These are phyloP conservation scores for Perca schrenkii DNA, from an alignment of 2,113 vertebrate species.

Conservation along the genomic window DNA sequence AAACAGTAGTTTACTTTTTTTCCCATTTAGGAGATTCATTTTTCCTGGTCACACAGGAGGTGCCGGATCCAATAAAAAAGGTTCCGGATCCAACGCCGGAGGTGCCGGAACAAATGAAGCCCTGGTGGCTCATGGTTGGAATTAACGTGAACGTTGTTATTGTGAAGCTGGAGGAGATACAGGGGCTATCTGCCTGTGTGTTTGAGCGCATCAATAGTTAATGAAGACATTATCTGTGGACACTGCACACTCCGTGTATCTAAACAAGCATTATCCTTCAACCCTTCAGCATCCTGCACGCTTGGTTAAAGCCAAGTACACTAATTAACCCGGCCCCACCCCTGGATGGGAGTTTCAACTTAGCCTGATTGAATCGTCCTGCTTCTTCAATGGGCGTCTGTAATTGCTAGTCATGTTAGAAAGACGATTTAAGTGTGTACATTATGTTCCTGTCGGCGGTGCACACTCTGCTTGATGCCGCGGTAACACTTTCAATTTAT, in stretches of 20 bases:
- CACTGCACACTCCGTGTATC: conserved; percentile 57
- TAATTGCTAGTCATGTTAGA: conserved; percentile 79
- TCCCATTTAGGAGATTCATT: too few species aligned
- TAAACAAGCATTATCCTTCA: conserved; percentile 81
- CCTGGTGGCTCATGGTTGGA: too few species aligned
- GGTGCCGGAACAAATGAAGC: too few species aligned
- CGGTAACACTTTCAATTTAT: conserved; percentile 76
- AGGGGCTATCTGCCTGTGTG: conserved; percentile 39
- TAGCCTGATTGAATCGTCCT: conserved; percentile 72
- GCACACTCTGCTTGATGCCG: conserved; percentile 45
- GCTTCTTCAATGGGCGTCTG: conserved; percentile 61
- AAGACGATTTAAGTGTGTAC: conserved; percentile 63
- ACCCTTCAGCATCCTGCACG: conserved; percentile 73
- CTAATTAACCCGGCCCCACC: conserved; percentile 74
- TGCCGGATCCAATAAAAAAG: too few species aligned
- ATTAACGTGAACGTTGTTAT: too few species aligned
- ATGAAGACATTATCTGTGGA: conserved; percentile 79
- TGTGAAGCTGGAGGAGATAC: conserved; percentile 36
- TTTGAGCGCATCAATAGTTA: conserved; percentile 76
- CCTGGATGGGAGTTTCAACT: conserved; percentile 66
- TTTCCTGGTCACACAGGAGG: too few species aligned
- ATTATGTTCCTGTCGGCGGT: conserved; percentile 67
- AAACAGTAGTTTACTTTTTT: too few species aligned
- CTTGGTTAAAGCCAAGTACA: conserved; percentile 72
- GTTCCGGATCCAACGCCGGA: too few species aligned